Evolutionary conservation across 2,888 invertebrate genomes (phyloP).

Genomic region (Leptinotarsa tumamoca): DNA sequence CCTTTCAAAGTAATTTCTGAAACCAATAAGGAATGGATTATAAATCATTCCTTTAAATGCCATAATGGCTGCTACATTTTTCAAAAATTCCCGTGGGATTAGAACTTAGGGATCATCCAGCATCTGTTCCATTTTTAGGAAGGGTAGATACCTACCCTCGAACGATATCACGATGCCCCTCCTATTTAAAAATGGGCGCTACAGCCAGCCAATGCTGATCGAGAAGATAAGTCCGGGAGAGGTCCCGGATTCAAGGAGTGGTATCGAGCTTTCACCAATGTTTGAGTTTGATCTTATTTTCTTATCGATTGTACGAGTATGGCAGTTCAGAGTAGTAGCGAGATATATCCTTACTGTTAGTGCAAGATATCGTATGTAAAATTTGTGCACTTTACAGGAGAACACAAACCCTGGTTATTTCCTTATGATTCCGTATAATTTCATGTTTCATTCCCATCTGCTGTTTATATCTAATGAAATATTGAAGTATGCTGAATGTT

Average conservation of each 20-base stretch:
- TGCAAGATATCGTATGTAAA: too few relatives aligned
- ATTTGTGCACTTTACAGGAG: too few relatives aligned
- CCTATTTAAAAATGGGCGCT: conserved; percentile 19
- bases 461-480: too few relatives aligned
- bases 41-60: background rate
- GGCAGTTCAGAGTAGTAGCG: too few relatives aligned
- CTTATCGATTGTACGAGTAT: too few relatives aligned
- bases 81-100: background rate
- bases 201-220: conserved; percentile 14
- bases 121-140: background rate
- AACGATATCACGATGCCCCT: background rate
- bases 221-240: background rate
- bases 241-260: background rate
- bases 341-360: too few relatives aligned
- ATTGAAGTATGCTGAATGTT: too few relatives aligned
- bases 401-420: too few relatives aligned
- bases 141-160: conserved; percentile 2
- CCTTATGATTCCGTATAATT: too few relatives aligned
- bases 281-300: background rate
- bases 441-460: too few relatives aligned
- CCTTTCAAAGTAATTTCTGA: background rate
- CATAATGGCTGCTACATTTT: background rate
- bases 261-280: background rate
- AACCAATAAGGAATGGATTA: background rate
- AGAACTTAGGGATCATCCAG: background rate